Evolutionary conservation across 2,888 invertebrate genomes (phyloP).

Genomic region (Palloptera scutellata): DNA sequence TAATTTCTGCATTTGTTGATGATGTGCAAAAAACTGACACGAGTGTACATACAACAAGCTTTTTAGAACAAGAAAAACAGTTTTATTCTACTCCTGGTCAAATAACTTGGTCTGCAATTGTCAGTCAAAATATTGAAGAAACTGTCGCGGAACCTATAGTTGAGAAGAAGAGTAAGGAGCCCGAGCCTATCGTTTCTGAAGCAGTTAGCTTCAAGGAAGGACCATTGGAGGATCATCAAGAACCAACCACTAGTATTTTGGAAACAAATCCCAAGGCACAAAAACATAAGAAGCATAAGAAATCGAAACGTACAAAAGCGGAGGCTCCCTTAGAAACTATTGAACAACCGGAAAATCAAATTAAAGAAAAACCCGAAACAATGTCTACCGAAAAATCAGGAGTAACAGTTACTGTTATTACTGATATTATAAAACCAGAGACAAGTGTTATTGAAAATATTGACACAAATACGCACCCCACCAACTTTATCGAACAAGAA

Average conservation of each 20-base stretch:
- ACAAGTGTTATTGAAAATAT: slow-evolving; percentile 10
- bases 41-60: not conserved
- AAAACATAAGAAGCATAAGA: slow-evolving; percentile 25
- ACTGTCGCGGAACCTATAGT: too few species aligned
- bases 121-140: slow-evolving; percentile 36
- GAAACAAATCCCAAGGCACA: slow-evolving; percentile 26
- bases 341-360: too few species aligned
- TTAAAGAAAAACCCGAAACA: too few species aligned
- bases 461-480: slow-evolving; percentile 4
- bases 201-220: too few species aligned
- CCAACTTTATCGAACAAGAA: slow-evolving; percentile 28
- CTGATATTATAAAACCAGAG: too few species aligned
- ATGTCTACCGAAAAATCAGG: too few species aligned
- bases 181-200: too few species aligned
- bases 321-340: too few species aligned
- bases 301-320: not conserved
- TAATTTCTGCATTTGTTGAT: not conserved
- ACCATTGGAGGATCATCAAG: too few species aligned
- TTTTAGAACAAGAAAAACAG: slow-evolving; percentile 4
- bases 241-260: too few species aligned
- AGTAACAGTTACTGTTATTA: too few species aligned
- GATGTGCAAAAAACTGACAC: not conserved
- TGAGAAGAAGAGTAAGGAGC: too few species aligned
- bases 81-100: not conserved
- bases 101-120: slow-evolving; percentile 41